Base-by-base conservation (phyloP, 2,113 vertebrate genomes). In the Vanacampus margaritifer region DNA sequence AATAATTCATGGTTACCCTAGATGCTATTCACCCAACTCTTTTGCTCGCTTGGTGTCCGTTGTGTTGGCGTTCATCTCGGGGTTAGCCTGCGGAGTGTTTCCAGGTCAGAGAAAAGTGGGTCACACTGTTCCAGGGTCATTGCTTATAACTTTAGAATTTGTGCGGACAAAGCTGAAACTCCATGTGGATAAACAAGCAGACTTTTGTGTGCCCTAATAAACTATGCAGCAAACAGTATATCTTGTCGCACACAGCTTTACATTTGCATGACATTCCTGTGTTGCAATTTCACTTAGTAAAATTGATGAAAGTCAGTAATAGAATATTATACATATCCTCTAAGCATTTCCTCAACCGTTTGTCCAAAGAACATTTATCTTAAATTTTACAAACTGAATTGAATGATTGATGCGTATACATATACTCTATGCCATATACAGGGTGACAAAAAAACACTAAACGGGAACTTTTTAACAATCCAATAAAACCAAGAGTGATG, bases 51-150 rank as follows among this genome's bases (percentile, higher is more conserved):
- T 76, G 71, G 81, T 82, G 79, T 46, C 32, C 64, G 66, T 64
- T 1, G 66, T 12, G 2, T 64, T 69, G 74, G 74, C 64, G 37
- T 84, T 17, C 16, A 73, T 71, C 79, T 77, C 17, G 8, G 79
- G 84, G 88, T 88, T 89, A 82, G 82, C 84, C 84, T 7, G 74
- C 39, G 11, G 83, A 88, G 83, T 82, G 84, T 86, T 90, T 90
- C 83, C 89, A 87, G 89, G 88, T 90, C 88, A 79, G 35, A 53
- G 79, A 82, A 83, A 91, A 91, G 80, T 90, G 89, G 87, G 90
- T 90, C 90, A 87, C 26, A n/a, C 82, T 90, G 89, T 91, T 90
- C 90, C 81, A 68, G 74, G 91, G 91, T 90, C 89, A 76, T 67
- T 74, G 71, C 65, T 78, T 82, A 82, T 89, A 86, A 84, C 72